Conservation (phyloP, 2,888 invertebrate genomes). For the Azorinus chamasolen region DNA sequence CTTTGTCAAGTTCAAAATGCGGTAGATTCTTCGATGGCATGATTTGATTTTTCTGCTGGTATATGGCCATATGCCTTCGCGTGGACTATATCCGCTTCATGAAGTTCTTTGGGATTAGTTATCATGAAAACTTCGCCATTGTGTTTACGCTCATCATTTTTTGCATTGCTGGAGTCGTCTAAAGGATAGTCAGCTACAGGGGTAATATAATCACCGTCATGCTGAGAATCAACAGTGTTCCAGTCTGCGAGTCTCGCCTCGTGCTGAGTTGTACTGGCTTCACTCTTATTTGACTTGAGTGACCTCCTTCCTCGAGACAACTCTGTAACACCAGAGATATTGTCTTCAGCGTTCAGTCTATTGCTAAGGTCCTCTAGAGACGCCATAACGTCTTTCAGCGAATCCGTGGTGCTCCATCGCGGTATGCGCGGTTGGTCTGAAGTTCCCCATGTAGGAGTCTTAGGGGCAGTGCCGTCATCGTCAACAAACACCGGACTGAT, state of each 20-base stretch:
- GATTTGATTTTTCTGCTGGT: background rate
- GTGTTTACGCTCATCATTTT: too few relatives aligned
- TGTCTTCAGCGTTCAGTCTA: constrained; percentile 56
- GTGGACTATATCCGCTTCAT: background rate
- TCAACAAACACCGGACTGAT: constrained; percentile 38
- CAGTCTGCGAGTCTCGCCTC: background rate
- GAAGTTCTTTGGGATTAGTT: background rate
- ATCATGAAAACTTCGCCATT: too few relatives aligned
- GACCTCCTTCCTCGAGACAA: constrained; percentile 41
- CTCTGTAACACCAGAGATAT: constrained; percentile 53
- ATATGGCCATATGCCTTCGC: background rate
- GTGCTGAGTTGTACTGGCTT: constrained; percentile 1
- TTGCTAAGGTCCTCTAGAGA: constrained; percentile 50
- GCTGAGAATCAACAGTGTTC: background rate
- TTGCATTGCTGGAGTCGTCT: background rate
- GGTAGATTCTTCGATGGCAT: background rate
- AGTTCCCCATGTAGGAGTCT: constrained; percentile 46
- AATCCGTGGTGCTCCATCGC: constrained; percentile 54
- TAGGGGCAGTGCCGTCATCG: constrained; percentile 28
- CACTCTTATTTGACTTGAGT: constrained; percentile 41
- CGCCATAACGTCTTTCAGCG: constrained; percentile 57
- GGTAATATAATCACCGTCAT: constrained; percentile 8
- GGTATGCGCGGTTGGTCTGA: constrained; percentile 52
- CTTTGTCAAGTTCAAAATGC: background rate
- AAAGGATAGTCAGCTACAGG: constrained; percentile 23